A percentile compares a stretch with the other conserved stretches of the same genome.
These are phyloP conservation scores for Drosophila albomicans DNA, from an alignment of 1,140 invertebrate genomes.

Conservation along the genomic window DNA sequence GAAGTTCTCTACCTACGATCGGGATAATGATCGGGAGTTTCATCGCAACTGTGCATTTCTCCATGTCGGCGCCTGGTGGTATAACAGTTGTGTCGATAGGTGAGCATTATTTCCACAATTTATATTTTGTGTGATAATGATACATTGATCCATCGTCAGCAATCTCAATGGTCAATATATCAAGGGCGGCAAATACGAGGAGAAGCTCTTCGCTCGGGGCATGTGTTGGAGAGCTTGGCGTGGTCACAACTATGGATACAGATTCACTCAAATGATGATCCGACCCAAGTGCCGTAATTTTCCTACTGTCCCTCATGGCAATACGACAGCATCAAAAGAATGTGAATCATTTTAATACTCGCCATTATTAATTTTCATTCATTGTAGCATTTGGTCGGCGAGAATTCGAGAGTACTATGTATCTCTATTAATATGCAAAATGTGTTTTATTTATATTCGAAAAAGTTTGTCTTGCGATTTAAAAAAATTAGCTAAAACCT, in stretches of 20 bases:
- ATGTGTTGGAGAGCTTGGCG: conserved; percentile 76
- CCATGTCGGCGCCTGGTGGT: conserved; percentile 89
- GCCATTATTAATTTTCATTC: conserved; percentile 19
- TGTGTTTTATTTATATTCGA: conserved; percentile 1
- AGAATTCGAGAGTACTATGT: background rate
- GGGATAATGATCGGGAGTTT: conserved; percentile 89
- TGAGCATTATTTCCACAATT: conserved; percentile 1
- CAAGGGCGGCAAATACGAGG: conserved; percentile 61
- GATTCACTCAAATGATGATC: conserved; percentile 69
- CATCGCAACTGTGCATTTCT: conserved; percentile 88
- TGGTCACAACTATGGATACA: conserved; percentile 70
- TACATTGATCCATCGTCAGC: conserved; percentile 12
- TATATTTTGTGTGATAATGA: too few relatives aligned
- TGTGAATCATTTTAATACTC: conserved; percentile 31
- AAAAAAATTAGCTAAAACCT: background rate
- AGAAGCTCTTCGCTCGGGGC: conserved; percentile 61
- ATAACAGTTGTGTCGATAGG: conserved; percentile 85
- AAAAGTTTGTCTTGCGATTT: conserved; percentile 4
- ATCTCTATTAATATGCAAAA: conserved; percentile 16
- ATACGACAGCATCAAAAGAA: background rate
- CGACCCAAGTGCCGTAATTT: conserved; percentile 61
- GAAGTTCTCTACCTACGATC: conserved; percentile 72
- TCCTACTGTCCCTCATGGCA: conserved; percentile 4
- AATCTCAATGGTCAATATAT: conserved; percentile 71
- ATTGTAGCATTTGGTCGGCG: background rate